Percentiles rank a stretch among this genome's conserved stretches.
These are phyloP conservation scores for Ruditapes philippinarum DNA, from an alignment of 1,140 invertebrate genomes.

Conservation along the genomic window DNA sequence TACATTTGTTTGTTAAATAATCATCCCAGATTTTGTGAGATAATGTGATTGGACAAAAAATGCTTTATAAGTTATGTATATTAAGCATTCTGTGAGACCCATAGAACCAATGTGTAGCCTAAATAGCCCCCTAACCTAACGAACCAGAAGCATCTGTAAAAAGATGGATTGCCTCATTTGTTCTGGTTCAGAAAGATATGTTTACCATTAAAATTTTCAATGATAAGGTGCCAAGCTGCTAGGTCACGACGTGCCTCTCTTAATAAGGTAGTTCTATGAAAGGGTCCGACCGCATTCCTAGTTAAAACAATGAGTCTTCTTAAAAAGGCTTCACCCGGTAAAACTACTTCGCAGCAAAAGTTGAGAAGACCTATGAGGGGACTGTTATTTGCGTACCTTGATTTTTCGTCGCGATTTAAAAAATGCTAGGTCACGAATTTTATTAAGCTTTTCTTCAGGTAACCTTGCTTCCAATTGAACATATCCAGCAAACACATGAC, in stretches of 20 bases:
- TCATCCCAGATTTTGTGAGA: slow-evolving; percentile 35
- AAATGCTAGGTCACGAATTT: too few species aligned
- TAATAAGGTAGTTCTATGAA: slow-evolving; percentile 50
- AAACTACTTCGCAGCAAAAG: not conserved
- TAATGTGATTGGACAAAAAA: slow-evolving; percentile 54
- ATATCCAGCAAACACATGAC: too few species aligned
- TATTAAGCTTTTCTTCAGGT: too few species aligned
- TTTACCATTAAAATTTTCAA: slow-evolving; percentile 19
- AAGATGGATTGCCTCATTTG: not conserved
- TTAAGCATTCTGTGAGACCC: not conserved
- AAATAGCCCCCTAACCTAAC: slow-evolving; percentile 14
- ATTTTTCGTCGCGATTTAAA: not conserved
- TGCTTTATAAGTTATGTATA: slow-evolving; percentile 37
- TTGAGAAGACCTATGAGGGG: slow-evolving; percentile 29
- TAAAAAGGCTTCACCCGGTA: slow-evolving; percentile 29
- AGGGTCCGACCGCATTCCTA: slow-evolving; percentile 16
- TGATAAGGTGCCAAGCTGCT: too few species aligned
- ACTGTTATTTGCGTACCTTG: slow-evolving; percentile 30
- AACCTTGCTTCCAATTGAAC: too few species aligned
- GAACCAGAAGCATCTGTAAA: slow-evolving; percentile 45
- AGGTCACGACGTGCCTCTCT: too few species aligned
- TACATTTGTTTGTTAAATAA: not conserved
- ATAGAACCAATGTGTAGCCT: slow-evolving; percentile 6
- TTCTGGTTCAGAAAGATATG: not conserved
- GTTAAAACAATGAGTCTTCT: too few species aligned